Percentiles rank a stretch among this genome's conserved stretches.
Conservation (phyloP, 2,888 invertebrate genomes). For the Macropis europaea region DNA sequence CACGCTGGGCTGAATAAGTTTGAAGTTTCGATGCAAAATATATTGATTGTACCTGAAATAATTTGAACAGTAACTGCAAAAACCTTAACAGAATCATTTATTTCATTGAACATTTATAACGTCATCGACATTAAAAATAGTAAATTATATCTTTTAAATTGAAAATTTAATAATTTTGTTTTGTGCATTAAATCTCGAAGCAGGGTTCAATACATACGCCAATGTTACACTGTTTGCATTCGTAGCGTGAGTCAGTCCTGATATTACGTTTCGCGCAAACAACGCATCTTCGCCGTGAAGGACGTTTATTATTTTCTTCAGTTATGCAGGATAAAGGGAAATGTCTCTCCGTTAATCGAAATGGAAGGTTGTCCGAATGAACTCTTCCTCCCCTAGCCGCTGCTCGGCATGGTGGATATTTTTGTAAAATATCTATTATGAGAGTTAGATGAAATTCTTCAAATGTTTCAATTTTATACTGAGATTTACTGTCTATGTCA, state of each 20-base stretch:
- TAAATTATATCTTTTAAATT: neutral
- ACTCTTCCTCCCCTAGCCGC: constrained; percentile 14
- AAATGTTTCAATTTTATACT: constrained; percentile 16
- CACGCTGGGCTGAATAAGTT: constrained; percentile 2
- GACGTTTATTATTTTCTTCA: constrained; percentile 14
- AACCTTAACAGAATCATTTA: constrained; percentile 10
- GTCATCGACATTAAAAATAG: too few relatives aligned
- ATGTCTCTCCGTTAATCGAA: constrained; percentile 26
- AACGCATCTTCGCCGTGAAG: constrained; percentile 22
- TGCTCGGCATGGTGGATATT: constrained; percentile 12
- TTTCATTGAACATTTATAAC: constrained; percentile 12
- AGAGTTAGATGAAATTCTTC: constrained; percentile 1
- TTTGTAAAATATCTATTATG: constrained; percentile 18
- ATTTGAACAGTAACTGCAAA: neutral
- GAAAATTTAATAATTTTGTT: constrained; percentile 7
- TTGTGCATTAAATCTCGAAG: neutral
- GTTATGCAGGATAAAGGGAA: constrained; percentile 19
- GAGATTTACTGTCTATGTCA: constrained; percentile 18
- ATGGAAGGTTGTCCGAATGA: constrained; percentile 16
- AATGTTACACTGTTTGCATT: constrained; percentile 12
- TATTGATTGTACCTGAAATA: too few relatives aligned
- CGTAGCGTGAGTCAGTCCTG: constrained; percentile 18
- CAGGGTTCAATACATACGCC: constrained; percentile 10
- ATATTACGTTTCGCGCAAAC: constrained; percentile 13
- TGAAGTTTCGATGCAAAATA: too few relatives aligned